Evolutionary conservation across 1,140 invertebrate species (phyloP).

Genomic region (Anastrepha ludens): DNA sequence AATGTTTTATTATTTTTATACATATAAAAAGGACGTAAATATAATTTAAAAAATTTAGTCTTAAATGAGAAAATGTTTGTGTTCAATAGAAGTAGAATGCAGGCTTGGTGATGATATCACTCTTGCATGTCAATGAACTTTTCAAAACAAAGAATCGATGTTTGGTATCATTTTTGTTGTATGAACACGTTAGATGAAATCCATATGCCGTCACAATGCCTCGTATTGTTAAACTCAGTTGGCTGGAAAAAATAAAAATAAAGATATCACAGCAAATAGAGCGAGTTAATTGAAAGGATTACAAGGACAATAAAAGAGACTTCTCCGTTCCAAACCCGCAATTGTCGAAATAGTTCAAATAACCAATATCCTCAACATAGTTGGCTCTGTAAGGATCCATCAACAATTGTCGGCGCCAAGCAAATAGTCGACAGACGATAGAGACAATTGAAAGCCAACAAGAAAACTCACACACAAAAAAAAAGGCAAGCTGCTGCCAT

Average conservation of each 20-base stretch:
- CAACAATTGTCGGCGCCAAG: background rate
- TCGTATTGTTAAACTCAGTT: background rate
- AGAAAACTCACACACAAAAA: background rate
- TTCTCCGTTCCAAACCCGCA: background rate
- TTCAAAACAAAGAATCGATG: background rate
- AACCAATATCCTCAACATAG: constrained; percentile 24
- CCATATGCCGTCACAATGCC: background rate
- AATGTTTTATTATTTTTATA: background rate
- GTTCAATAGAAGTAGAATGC: no score
- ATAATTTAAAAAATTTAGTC: background rate
- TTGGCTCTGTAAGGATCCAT: background rate
- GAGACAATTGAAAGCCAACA: background rate
- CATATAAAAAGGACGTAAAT: background rate
- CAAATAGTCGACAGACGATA: background rate
- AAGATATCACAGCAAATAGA: background rate
- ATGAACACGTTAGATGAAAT: background rate
- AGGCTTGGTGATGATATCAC: no score
- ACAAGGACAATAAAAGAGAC: constrained; percentile 38
- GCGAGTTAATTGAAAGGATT: background rate
- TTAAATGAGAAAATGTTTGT: no score
- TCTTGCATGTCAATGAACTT: constrained; percentile 23
- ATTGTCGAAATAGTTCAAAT: background rate
- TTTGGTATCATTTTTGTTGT: background rate
- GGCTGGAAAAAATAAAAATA: background rate
- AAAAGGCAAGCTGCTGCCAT: no score